Percentiles rank a stretch among this genome's conserved stretches.
phyloP scores from a whole-genome alignment of 2,888 invertebrate species.

The Malachius bipustulatus region DNA sequence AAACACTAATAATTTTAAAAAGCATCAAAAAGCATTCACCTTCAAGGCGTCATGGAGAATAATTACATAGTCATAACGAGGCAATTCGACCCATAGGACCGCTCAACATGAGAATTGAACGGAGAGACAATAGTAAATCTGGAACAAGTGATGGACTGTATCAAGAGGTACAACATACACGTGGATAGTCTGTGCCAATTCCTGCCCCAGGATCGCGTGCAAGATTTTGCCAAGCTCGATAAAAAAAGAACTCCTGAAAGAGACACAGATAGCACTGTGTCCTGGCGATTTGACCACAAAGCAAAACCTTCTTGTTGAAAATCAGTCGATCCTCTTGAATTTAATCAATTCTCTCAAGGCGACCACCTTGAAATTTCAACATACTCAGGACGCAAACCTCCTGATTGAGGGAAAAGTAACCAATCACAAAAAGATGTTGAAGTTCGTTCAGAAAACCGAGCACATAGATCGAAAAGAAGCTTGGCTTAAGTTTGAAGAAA shows the following conservation, averaged over 20 bases:
- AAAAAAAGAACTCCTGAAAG: slow-evolving; percentile 63
- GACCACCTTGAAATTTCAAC: slow-evolving; percentile 28
- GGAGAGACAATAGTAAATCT: slow-evolving; percentile 37
- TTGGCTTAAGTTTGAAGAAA: slow-evolving; percentile 52
- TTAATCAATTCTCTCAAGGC: slow-evolving; percentile 23
- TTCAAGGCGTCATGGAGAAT: slow-evolving; percentile 44
- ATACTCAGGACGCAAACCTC: slow-evolving; percentile 31
- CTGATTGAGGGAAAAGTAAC: slow-evolving; percentile 39
- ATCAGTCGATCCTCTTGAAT: slow-evolving; percentile 38
- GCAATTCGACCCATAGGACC: slow-evolving; percentile 42
- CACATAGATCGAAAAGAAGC: slow-evolving; percentile 54
- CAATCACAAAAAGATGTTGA: slow-evolving; percentile 55
- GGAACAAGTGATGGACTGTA: slow-evolving; percentile 44
- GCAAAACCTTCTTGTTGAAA: slow-evolving; percentile 47
- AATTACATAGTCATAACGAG: slow-evolving; percentile 48
- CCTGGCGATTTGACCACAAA: slow-evolving; percentile 43
- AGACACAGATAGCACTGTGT: slow-evolving; percentile 77
- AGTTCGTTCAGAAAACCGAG: slow-evolving; percentile 48
- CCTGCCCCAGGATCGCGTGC: slow-evolving; percentile 90
- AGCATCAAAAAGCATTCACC: slow-evolving; percentile 61
- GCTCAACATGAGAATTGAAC: slow-evolving; percentile 51
- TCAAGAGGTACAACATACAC: slow-evolving; percentile 44
- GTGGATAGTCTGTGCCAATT: slow-evolving; percentile 88
- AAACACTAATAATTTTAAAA: slow-evolving; percentile 55
- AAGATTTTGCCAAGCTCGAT: slow-evolving; percentile 89